These are phyloP conservation scores for Melanotaenia maccullochi DNA, from an alignment of 2,797 vertebrate species.

Conservation along the genomic window DNA sequence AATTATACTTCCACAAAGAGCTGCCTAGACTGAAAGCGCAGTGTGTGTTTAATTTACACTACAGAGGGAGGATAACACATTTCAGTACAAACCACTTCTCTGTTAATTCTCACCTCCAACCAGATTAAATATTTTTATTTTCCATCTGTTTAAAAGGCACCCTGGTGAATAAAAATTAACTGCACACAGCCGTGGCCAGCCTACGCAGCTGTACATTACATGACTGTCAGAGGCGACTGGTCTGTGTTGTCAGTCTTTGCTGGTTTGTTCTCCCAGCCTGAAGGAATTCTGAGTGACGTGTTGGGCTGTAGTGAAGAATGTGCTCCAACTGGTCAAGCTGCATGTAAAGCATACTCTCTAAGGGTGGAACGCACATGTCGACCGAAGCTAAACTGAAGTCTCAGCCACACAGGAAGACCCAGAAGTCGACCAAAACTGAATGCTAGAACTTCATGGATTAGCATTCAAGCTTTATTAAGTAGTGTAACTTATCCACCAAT, in stretches of 20 bases:
- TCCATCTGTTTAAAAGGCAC: neutral
- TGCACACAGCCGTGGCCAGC: neutral
- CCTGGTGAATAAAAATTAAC: neutral
- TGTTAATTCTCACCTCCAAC: slow-evolving; percentile 1
- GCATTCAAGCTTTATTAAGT: neutral
- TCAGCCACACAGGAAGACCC: neutral
- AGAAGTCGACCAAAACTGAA: neutral
- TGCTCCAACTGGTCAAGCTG: slow-evolving; percentile 58
- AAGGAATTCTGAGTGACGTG: slow-evolving; percentile 49
- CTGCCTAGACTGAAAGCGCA: neutral
- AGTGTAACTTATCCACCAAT: neutral
- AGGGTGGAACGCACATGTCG: slow-evolving; percentile 36
- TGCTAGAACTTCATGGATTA: neutral
- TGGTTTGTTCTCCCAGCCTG: slow-evolving; percentile 2
- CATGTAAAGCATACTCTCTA: slow-evolving; percentile 46
- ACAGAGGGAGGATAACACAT: neutral
- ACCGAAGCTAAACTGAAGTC: neutral
- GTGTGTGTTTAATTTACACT: neutral
- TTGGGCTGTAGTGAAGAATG: slow-evolving; percentile 53
- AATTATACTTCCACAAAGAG: neutral
- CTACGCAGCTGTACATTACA: slow-evolving; percentile 30
- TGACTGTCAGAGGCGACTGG: slow-evolving; percentile 17
- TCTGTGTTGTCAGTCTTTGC: slow-evolving; percentile 26
- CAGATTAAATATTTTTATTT: neutral
- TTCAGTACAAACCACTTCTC: slow-evolving; percentile 27